Conservation (phyloP, 2,797 vertebrate genomes). For the Ctenopoma kingsleyae region DNA sequence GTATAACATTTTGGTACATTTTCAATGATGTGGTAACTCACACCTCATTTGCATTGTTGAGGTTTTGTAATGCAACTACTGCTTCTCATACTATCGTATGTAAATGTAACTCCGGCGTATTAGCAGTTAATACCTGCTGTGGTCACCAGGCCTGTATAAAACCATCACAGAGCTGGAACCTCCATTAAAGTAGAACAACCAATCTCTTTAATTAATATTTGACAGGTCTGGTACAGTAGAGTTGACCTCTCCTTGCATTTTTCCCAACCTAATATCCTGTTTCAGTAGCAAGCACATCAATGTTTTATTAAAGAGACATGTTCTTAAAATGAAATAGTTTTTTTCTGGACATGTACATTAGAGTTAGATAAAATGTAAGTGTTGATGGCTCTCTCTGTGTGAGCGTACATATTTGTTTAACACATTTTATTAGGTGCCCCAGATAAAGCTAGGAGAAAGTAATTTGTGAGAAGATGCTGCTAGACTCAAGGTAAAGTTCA, state of each 20-base stretch:
- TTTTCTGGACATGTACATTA: not conserved
- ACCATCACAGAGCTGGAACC: not conserved
- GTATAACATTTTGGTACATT: too few species aligned
- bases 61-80: too few species aligned
- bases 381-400: conserved; percentile 21
- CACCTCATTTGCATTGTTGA: too few species aligned
- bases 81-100: too few species aligned
- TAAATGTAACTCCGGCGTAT: too few species aligned
- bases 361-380: conserved; percentile 7
- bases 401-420: conserved; percentile 18
- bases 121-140: not conserved
- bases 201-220: conserved; percentile 6
- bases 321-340: not conserved
- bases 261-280: not conserved
- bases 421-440: conserved; percentile 12
- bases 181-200: conserved; percentile 7
- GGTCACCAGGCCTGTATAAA: not conserved
- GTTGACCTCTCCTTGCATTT: not conserved
- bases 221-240: not conserved
- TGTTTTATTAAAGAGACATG: conserved; percentile 14
- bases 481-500: conserved; percentile 16
- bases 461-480: conserved; percentile 10
- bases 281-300: conserved; percentile 13
- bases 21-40: too few species aligned
- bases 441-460: conserved; percentile 20